Evolutionary conservation across 1,140 invertebrate genomes (phyloP).

Genomic region (Diorhabda sublineata): DNA sequence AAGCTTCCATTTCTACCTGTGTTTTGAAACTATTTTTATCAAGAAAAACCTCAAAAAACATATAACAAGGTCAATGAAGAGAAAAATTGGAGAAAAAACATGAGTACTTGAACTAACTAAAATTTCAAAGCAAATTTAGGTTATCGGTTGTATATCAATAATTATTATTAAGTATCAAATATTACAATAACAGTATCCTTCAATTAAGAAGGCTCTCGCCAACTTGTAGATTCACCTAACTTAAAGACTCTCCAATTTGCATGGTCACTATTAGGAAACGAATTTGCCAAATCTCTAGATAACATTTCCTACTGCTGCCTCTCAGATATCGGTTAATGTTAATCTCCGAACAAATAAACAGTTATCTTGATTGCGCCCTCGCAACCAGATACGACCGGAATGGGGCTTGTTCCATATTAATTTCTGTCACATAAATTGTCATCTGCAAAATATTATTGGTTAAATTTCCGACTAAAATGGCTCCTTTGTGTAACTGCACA

Average conservation of each 20-base stretch:
- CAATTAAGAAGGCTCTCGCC: neutral
- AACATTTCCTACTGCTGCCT: conserved; percentile 4
- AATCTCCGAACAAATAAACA: conserved; percentile 20
- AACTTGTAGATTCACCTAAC: neutral
- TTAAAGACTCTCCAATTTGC: neutral
- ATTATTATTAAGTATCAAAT: too few species aligned
- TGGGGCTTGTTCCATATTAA: conserved; percentile 17
- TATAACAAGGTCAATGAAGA: too few species aligned
- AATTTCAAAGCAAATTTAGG: too few species aligned
- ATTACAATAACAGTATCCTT: neutral
- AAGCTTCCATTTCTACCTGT: too few species aligned
- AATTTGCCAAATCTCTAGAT: neutral
- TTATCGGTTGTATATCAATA: too few species aligned
- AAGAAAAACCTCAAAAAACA: too few species aligned
- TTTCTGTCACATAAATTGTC: conserved; percentile 17
- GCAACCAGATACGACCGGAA: conserved; percentile 13
- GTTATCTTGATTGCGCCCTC: conserved; percentile 18
- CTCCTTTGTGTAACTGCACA: conserved; percentile 15
- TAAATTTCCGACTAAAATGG: conserved; percentile 16
- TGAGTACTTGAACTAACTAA: too few species aligned
- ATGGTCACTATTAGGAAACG: conserved; percentile 1
- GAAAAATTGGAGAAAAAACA: too few species aligned
- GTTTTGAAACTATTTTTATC: too few species aligned
- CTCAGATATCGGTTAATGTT: conserved; percentile 10
- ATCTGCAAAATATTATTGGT: conserved; percentile 17